phyloP scores from a whole-genome alignment of 1,140 invertebrate species.

The Musca vetustissima region DNA sequence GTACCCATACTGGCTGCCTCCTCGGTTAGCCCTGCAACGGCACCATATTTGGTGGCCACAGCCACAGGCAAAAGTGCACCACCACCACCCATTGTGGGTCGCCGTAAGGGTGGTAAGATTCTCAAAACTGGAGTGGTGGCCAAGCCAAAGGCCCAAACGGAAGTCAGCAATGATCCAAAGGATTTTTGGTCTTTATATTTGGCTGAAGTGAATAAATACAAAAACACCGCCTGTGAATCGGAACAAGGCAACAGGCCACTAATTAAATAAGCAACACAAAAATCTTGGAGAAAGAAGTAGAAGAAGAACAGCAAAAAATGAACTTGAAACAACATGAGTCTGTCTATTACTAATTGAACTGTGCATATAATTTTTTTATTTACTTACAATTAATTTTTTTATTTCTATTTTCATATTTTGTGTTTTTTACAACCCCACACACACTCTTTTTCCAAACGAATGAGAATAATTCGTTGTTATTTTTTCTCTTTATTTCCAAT shows the following conservation, averaged over 20 bases:
- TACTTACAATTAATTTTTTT: not conserved
- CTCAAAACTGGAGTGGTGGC: slow-evolving; percentile 88
- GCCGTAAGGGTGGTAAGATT: slow-evolving; percentile 80
- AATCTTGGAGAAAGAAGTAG: not conserved
- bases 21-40: slow-evolving; percentile 51
- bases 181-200: slow-evolving; percentile 92
- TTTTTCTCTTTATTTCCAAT: too few relatives aligned
- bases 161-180: slow-evolving; percentile 67
- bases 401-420: not conserved
- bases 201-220: slow-evolving; percentile 89
- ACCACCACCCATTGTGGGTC: slow-evolving; percentile 64
- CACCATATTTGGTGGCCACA: slow-evolving; percentile 33
- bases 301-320: too few relatives aligned
- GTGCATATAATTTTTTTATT: slow-evolving; percentile 14
- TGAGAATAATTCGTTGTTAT: too few relatives aligned
- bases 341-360: slow-evolving; percentile 6
- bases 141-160: slow-evolving; percentile 71
- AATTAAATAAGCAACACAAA: slow-evolving; percentile 74
- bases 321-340: not conserved
- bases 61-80: slow-evolving; percentile 48
- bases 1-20: slow-evolving; percentile 43
- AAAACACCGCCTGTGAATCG: slow-evolving; percentile 87
- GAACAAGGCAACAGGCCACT: slow-evolving; percentile 88
- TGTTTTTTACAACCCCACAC: too few relatives aligned
- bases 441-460: not conserved